Evolutionary conservation across 2,113 vertebrate genomes (phyloP), one percentile per base, ranked within the genome.

Genomic region (Callocephalon fimbriatum): DNA sequence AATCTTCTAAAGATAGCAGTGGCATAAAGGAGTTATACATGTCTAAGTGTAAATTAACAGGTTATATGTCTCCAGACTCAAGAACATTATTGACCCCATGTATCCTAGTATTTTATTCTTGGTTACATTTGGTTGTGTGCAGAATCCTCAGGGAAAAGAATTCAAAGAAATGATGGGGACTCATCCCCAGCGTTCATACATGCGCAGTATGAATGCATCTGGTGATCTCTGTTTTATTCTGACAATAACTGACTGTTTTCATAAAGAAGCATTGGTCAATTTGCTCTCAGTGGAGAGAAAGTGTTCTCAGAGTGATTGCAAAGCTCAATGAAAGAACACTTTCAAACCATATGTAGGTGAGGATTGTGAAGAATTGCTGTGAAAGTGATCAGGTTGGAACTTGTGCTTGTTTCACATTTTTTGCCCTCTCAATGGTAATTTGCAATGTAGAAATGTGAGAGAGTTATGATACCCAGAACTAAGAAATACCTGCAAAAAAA

Each of bases 41-140:
- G 3, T 47, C 15, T 51, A 23, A 0, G 1, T 38, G 15, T 29
- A 66, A 89, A 71, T 47, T 82, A 47, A 10, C 2, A 44, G 11
- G 31, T 62, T 4, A 19, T 13, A 4, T 2, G 2, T 44, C 17
- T 62, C 5, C 12, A n/a, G 20, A 8, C 14, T 71, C 4, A 11
- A 62, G 15, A 79, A 35, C 4, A 40, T 2, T 58, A 21, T 37
- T 59, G 15, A 48, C 9, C 4, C 12, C 42, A 68, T 26, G 3
- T 56, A 61, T 18, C 1, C 6, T 6, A 8, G 7, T 40, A 48
- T 67, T 78, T 71, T 45, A 14, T 21, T 51, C 12, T 48, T 75
- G 15, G 1, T 32, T 65, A 29, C 0, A 2, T 31, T 19, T 54
- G 14, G 0, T 3, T 50, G 3, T 45, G 5, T 37, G 21, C 12